These are phyloP conservation scores for Pycnomerus fuliginosus DNA, from an alignment of 2,888 invertebrate species.

Conservation along the genomic window DNA sequence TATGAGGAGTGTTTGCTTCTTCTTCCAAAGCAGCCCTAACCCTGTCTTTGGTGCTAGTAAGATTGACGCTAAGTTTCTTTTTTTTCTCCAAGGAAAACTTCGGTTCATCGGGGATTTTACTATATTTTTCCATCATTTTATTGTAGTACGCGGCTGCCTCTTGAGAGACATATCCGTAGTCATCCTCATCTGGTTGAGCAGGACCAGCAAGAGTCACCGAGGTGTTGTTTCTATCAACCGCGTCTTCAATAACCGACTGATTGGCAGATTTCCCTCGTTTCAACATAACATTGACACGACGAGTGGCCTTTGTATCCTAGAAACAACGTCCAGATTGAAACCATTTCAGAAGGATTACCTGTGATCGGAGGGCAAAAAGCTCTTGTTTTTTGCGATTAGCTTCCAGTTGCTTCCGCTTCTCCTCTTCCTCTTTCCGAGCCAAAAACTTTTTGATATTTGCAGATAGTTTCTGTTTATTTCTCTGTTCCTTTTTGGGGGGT, in stretches of 20 bases:
- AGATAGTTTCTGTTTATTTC: slow-evolving; percentile 66
- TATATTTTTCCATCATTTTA: slow-evolving; percentile 84
- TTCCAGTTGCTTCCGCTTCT: slow-evolving; percentile 63
- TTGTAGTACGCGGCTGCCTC: slow-evolving; percentile 79
- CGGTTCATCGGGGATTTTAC: slow-evolving; percentile 69
- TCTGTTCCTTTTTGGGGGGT: slow-evolving; percentile 78
- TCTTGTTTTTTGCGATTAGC: slow-evolving; percentile 67
- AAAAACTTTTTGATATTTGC: slow-evolving; percentile 81
- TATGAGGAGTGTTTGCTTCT: slow-evolving; percentile 70
- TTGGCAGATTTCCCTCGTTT: slow-evolving; percentile 89
- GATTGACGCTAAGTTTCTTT: slow-evolving; percentile 55
- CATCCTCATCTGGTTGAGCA: slow-evolving; percentile 84
- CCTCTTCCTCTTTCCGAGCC: slow-evolving; percentile 79
- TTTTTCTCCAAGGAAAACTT: slow-evolving; percentile 63
- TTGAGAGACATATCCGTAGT: slow-evolving; percentile 86
- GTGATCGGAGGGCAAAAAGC: slow-evolving; percentile 52
- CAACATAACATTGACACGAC: slow-evolving; percentile 56
- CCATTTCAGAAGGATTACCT: slow-evolving; percentile 43
- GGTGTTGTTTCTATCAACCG: slow-evolving; percentile 73
- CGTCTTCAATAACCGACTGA: slow-evolving; percentile 82
- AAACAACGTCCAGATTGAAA: slow-evolving; percentile 5
- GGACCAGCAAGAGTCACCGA: slow-evolving; percentile 73
- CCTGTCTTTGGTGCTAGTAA: slow-evolving; percentile 67
- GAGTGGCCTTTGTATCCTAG: slow-evolving; percentile 50
- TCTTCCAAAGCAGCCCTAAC: slow-evolving; percentile 75